phyloP scores from a whole-genome alignment of 2,797 vertebrate species.

The Gymnothorax reevesii region DNA sequence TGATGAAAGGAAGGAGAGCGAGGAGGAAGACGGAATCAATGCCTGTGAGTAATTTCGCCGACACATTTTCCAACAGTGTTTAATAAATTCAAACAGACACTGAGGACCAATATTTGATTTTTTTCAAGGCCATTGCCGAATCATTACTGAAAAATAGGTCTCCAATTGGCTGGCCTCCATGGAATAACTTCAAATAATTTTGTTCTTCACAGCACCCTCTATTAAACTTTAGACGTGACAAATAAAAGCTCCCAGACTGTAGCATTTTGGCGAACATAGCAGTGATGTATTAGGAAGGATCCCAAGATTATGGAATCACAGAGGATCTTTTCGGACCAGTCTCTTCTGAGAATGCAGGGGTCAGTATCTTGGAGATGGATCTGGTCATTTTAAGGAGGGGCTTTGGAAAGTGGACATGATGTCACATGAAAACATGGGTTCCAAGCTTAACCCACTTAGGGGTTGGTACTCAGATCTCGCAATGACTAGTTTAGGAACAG shows the following conservation, averaged over 20 bases:
- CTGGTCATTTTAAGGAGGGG: not conserved
- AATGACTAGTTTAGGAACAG: not conserved
- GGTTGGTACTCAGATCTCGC: too few relatives aligned
- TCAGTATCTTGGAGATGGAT: slow-evolving; percentile 5
- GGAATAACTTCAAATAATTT: too few relatives aligned
- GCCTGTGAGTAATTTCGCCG: not conserved
- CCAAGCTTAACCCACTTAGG: not conserved
- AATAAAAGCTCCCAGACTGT: too few relatives aligned
- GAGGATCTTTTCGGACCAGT: too few relatives aligned
- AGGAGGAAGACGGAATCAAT: not conserved
- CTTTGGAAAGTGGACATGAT: too few relatives aligned
- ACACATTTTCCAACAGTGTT: not conserved
- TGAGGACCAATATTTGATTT: not conserved
- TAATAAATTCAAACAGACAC: slow-evolving; percentile 13
- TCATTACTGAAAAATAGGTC: too few relatives aligned
- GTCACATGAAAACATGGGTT: not conserved
- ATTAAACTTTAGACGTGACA: too few relatives aligned
- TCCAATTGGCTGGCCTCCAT: too few relatives aligned
- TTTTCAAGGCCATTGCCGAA: not conserved
- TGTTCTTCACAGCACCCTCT: too few relatives aligned
- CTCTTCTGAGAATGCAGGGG: not conserved
- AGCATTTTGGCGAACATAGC: too few relatives aligned
- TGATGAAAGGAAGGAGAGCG: not conserved
- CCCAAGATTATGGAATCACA: too few relatives aligned
- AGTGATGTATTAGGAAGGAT: too few relatives aligned